Conservation (phyloP, 2,888 invertebrate species). For the Pyrrhia umbra region DNA sequence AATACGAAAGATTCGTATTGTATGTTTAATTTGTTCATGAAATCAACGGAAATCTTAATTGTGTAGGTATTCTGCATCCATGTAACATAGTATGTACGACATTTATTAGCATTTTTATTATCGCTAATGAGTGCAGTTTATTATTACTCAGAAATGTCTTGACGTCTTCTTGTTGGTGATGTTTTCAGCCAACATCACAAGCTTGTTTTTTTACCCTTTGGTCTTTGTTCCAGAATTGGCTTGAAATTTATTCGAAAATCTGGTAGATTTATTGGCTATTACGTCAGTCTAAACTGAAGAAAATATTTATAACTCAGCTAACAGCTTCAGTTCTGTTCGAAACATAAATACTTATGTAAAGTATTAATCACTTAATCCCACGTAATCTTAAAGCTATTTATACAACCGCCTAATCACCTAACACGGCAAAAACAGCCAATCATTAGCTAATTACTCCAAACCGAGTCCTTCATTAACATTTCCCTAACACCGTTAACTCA, state of each 20-base stretch:
- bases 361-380: neutral
- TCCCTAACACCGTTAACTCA: slow-evolving; percentile 47
- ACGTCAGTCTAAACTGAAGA: too few relatives aligned
- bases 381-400: slow-evolving; percentile 1
- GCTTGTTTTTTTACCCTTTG: neutral
- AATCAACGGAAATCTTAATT: too few relatives aligned
- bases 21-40: too few relatives aligned
- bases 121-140: neutral
- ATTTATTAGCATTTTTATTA: neutral
- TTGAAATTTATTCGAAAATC: neutral
- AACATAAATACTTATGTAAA: neutral
- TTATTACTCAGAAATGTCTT: neutral
- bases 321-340: neutral
- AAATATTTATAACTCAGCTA: too few relatives aligned
- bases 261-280: too few relatives aligned
- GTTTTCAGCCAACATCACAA: neutral
- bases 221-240: neutral
- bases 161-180: neutral
- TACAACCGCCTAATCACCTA: neutral
- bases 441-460: slow-evolving; percentile 32
- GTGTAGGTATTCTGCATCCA: neutral
- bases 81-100: neutral
- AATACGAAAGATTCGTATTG: too few relatives aligned
- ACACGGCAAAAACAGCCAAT: slow-evolving; percentile 8
- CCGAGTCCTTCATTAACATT: slow-evolving; percentile 48